Base-by-base conservation (phyloP, 2,797 vertebrate genomes). In the Sus cebifrons region DNA sequence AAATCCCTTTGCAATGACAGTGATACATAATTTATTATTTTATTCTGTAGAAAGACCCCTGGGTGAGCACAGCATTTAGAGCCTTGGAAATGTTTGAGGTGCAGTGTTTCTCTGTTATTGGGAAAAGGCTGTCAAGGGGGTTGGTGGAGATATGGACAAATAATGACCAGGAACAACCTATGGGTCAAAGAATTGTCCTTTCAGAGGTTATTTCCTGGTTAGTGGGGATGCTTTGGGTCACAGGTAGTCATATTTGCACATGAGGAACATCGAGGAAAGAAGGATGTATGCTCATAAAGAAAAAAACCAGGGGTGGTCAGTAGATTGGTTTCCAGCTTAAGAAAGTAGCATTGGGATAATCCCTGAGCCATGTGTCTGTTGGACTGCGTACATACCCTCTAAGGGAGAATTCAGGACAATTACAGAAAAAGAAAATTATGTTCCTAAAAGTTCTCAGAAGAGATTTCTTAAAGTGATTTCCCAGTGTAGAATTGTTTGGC, bases 381-480 rank as follows among this genome's bases (percentile, higher is more conserved):
- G 25, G 25, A 25, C 29, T 58, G 23, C 3, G 1, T 52, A 21
- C 18, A 82, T 36, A 25, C 15, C 17, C 78, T 85, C 5, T 15
- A 20, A 62, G 65, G 62, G 36, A 96, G 52, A 96, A 73, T 70
- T 78, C 7, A 56, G 78, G 56, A 56, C 21, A 91, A 70, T 71
- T 71, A 84, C 62, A 67, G 44, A 5, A 68, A 56, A 81, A 60
- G 18, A n/a, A 67, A 18, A 8, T 1, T 10, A n/a, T 9, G 40
- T 73, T 89, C 23, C 60, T 94, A 67, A 70, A 40, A 62, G 40
- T 62, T 82, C 44, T 73, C 9, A 36, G 52, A 60, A 67, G 40
- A 60, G 56, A 23, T 32, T 15, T 68, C 21, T 92, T 58, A 49
- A 81, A 54, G 7, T 32, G 20, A 85, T 82, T 65, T 74, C 40